Base-by-base conservation (phyloP, 2,797 vertebrate genomes). In the Macropus fuliginosus region DNA sequence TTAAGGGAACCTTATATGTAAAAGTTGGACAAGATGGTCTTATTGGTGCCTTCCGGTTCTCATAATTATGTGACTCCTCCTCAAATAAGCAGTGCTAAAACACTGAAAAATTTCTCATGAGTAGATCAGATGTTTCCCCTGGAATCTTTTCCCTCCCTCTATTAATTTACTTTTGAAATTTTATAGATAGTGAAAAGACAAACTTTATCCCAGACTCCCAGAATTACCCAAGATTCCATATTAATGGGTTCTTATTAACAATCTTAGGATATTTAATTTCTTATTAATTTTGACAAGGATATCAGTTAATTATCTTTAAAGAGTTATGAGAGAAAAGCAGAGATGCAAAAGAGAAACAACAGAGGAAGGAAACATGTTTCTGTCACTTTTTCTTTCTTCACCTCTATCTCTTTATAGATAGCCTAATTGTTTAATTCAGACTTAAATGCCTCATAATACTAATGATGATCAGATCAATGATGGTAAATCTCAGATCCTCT, bases 121-220 rank as follows among this genome's bases (percentile, higher is more conserved):
- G 1, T 55, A 66, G 14, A n/a, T n/a, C 34, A 24, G 11, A 46
- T 10, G 96, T 96, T 93, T 91, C 92, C 92, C 93, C 96, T 96
- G 92, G 62, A 95, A 95, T 94, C 90, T 95, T 93, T 92, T 96
- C 81, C 92, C 90, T 92, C 56, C 52, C 96, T 96, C 95, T 95
- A 66, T 95, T 97, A 94, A 92, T 97, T 96, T 97, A 74, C 97
- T 97, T 96, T 92, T 57, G 97, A 97, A 93, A 92, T 56, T 40
- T 74, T 74, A 74, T 74, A 74, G 66, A 89, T 91, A 92, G 95
- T 93, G 91, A 50, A 91, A 93, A 93, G 91, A 91, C 95, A 21
- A 95, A 96, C 94, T 93, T 24, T 56, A 93, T 91, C 95, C 95
- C 91, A 90, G 54, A 55, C 94, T 87, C 90, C 92, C 92, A 93